Evolutionary conservation across 2,888 invertebrate genomes (phyloP).

Genomic region (Eucriotettix oculatus): DNA sequence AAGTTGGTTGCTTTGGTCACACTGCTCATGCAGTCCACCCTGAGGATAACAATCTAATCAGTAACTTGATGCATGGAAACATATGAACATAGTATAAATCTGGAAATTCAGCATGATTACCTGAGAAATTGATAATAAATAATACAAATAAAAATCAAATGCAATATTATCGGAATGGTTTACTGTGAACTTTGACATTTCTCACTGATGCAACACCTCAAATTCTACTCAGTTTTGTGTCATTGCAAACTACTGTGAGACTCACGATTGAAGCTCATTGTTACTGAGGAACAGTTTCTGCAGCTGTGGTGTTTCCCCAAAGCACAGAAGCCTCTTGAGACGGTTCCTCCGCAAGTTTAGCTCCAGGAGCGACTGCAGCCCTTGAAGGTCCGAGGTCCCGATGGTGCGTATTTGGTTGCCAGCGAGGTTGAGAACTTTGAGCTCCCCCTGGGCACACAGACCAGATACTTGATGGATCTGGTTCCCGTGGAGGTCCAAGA

Average conservation of each 20-base stretch:
- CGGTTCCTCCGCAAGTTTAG: conserved; percentile 78
- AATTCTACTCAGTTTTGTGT: not conserved
- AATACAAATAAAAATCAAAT: too few relatives aligned
- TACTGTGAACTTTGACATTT: too few relatives aligned
- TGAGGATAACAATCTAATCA: conserved; percentile 19
- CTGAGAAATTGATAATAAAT: too few relatives aligned
- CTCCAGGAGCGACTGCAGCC: conserved; percentile 62
- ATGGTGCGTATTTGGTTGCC: conserved; percentile 75
- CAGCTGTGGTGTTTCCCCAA: conserved; percentile 56
- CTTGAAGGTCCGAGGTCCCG: conserved; percentile 58
- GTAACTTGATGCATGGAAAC: too few relatives aligned
- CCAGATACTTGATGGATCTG: conserved; percentile 61
- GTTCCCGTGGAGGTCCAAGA: conserved; percentile 86
- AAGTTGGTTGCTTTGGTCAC: conserved; percentile 60
- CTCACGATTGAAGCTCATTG: conserved; percentile 52
- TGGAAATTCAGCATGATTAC: too few relatives aligned
- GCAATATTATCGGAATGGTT: too few relatives aligned
- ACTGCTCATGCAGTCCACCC: conserved; percentile 74
- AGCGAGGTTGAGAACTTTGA: conserved; percentile 84
- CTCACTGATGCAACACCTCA: too few relatives aligned
- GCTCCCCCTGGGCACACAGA: conserved; percentile 46
- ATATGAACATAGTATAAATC: too few relatives aligned
- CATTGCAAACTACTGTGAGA: conserved; percentile 5
- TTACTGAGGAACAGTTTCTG: conserved; percentile 70
- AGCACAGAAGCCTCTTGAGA: conserved; percentile 61